Evolutionary conservation across 2,888 invertebrate species (phyloP), one percentile per base, ranked within the genome.

Genomic region (Papilio elwesi): DNA sequence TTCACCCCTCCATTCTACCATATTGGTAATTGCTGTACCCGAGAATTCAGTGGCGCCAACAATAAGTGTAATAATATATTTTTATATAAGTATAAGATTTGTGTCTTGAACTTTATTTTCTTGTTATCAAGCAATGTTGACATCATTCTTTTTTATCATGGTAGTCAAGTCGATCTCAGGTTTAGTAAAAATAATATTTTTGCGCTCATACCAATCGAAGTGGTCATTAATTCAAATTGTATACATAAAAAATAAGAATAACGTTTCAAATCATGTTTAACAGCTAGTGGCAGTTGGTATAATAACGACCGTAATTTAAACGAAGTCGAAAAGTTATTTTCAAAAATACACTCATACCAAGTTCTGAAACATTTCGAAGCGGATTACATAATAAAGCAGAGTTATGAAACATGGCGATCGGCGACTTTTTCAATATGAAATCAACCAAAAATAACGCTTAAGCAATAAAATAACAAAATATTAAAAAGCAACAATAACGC

Each of bases 401-500:
- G 7, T 43, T 26, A 26, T 4, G 1, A 57, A 38, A 38, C n/a
- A n/a, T 59, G 57, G 57, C 57, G 9, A 59, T n/a, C 9, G 38
- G 38, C 38, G 38, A 38, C 8, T 38, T 26, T 55, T 53, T 15
- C 48, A 47, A 16, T 53, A 7, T 53, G 16, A 49, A 64, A 13
- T 47, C 48, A 12, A 36, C 13, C 26, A 51, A 65, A 65, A 51
- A 49, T 64, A 65, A 65, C 51, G 49, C 36, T 65, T n/a, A 65
- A 26, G 49, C 15, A 13, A 51, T 49, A 49, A 49, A 16, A 49
- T 51, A 65, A 65, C 65, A 65, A 49, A 51, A 65, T 65, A 51
- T 51, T 11, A 51, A 65, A 65, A 65, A 65, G 36, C 65, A 65
- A 65, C 36, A 51, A 65, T 51, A 51, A 64, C n/a, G 64, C 26